Percentiles rank a stretch among this genome's conserved stretches.
Evolutionary conservation across 2,113 vertebrate species (phyloP).

Genomic region (Aegotheles bennettii): DNA sequence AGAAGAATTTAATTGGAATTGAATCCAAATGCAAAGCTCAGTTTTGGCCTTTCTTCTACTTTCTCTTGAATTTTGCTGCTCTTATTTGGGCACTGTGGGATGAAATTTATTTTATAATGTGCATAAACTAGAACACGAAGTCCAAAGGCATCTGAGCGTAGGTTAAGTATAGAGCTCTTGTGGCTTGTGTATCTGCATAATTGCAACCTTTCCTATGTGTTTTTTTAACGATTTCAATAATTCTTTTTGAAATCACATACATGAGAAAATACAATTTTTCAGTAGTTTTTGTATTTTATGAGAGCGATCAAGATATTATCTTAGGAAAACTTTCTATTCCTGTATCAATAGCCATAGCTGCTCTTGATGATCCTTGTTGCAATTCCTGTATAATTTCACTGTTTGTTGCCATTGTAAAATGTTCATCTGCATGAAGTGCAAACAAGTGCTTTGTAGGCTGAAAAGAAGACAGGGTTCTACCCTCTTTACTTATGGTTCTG

Average conservation of each 20-base stretch:
- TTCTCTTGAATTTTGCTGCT: not conserved
- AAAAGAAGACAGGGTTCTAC: not conserved
- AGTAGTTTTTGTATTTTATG: not conserved
- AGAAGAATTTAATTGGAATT: not conserved
- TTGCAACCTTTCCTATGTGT: not conserved
- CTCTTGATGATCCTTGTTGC: not conserved
- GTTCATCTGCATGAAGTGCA: not conserved
- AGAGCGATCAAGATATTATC: not conserved
- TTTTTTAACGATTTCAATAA: not conserved
- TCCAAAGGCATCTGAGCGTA: not conserved
- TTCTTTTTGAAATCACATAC: not conserved
- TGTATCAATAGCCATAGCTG: not conserved
- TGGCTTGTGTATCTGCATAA: not conserved
- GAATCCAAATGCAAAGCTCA: not conserved
- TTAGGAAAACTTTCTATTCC: not conserved
- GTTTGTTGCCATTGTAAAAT: not conserved
- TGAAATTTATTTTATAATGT: not conserved
- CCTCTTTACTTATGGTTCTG: not conserved
- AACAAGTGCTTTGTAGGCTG: not conserved
- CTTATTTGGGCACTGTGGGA: not conserved
- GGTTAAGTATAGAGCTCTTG: not conserved
- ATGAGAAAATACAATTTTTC: not conserved
- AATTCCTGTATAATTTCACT: not conserved
- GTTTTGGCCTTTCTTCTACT: not conserved
- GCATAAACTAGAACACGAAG: not conserved